Percentiles rank a stretch among this genome's conserved stretches.
phyloP scores from a whole-genome alignment of 2,797 vertebrate genomes.

The Coluber constrictor region DNA sequence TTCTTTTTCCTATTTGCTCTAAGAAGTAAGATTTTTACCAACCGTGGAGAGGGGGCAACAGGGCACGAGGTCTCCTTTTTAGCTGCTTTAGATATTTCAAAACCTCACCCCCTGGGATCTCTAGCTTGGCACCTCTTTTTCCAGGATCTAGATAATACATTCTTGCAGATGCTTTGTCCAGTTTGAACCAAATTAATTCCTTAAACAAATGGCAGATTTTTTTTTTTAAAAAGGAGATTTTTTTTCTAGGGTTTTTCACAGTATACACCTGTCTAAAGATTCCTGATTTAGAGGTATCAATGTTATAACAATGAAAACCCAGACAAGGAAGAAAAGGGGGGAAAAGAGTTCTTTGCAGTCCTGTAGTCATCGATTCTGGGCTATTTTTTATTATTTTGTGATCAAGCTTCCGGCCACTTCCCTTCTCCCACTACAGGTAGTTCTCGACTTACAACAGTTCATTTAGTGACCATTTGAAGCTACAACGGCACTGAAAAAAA shows the following conservation, averaged over 20 bases:
- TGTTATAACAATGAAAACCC: background rate
- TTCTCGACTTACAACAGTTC: background rate
- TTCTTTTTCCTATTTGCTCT: background rate
- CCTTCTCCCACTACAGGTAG: background rate
- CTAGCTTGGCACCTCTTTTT: background rate
- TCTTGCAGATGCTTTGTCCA: background rate
- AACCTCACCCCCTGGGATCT: background rate
- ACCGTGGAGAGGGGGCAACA: no score
- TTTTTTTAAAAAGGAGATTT: background rate
- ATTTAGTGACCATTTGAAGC: background rate
- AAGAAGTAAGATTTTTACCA: background rate
- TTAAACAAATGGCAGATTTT: background rate
- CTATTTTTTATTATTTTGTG: background rate
- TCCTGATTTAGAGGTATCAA: background rate
- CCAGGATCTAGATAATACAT: background rate
- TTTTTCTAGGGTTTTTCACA: background rate
- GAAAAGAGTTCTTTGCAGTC: accelerated
- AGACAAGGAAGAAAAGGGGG: background rate
- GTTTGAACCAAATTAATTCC: background rate
- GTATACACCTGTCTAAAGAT: background rate
- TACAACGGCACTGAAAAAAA: background rate
- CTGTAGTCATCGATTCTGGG: background rate
- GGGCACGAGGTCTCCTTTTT: background rate
- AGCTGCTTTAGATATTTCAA: no score
- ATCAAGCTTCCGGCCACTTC: background rate